Evolutionary conservation across 2,113 vertebrate species (phyloP), one percentile per base, ranked within the genome.

Genomic region (Sialia sialis): DNA sequence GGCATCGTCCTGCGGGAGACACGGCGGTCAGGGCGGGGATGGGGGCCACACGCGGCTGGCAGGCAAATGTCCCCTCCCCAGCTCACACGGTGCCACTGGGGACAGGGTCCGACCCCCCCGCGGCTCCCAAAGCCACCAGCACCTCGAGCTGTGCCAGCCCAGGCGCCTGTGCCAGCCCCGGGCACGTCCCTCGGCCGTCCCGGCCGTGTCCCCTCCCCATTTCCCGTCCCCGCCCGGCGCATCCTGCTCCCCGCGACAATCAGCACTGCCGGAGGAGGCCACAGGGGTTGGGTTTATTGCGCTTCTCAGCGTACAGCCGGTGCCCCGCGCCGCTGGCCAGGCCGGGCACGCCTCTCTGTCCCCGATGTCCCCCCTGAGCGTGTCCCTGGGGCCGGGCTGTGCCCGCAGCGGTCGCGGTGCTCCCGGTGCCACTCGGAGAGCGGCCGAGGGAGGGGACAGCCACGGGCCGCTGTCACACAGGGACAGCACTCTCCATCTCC

Each of bases 1-100:
- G 98, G 98, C 94, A 98, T 99, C 92, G 89, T 99, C 99, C 99
- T 98, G 90, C 95, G 20, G 95, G 92, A 86, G 86, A 92, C 7
- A 91, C 1, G 4, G 55, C 10, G 21, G 41, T 93, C 49, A 93
- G 88, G 92, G 38, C 46, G 2, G 3, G 55, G 8, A 11, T 1
- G 5, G 32, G 7, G 80, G 75, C 32, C 10, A n/a, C 1, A 44
- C 41, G n/a, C n/a, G n/a, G n/a, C 67, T 10, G 0, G 36, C 60
- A 17, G 30, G 63, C 23, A 20, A 23, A 25, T 1, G 44, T 43
- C 41, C 41, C 19, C 17, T 48, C 20, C 52, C 13, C 27, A 2
- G 49, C 27, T 3, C n/a, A 6, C 68, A 7, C 5, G 67, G 56
- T 4, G 1, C 51, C 12, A 27, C 49, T 20, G 7, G n/a, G 17